A percentile compares a stretch with the other conserved stretches of the same genome.
Conservation (phyloP, 2,113 vertebrate species). For the Gracilinanus agilis region DNA sequence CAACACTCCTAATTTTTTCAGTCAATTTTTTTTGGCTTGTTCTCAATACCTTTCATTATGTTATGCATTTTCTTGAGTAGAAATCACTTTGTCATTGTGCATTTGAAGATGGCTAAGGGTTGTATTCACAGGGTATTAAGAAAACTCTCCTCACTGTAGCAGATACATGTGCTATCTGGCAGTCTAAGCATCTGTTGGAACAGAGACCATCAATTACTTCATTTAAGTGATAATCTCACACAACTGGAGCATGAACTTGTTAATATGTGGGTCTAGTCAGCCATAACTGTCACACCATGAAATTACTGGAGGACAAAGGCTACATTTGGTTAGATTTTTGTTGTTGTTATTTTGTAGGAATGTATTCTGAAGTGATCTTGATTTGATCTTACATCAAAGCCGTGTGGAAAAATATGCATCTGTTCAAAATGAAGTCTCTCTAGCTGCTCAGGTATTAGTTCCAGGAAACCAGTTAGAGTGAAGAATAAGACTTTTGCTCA, state of each 20-base stretch:
- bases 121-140: constrained; percentile 51
- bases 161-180: constrained; percentile 26
- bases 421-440: constrained; percentile 46
- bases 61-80: not conserved
- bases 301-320: constrained; percentile 59
- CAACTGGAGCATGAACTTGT: not conserved
- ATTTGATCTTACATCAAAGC: not conserved
- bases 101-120: constrained; percentile 46
- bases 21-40: not conserved
- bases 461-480: constrained; percentile 50
- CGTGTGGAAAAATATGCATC: not conserved
- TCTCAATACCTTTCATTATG: not conserved
- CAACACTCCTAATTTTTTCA: not conserved
- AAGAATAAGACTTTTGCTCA: not conserved
- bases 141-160: constrained; percentile 43
- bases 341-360: not conserved
- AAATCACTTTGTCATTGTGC: not conserved
- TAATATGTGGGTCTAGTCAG: not conserved
- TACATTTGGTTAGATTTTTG: not conserved
- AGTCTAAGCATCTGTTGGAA: constrained; percentile 41
- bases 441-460: not conserved
- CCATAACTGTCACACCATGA: constrained; percentile 26
- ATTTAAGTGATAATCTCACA: constrained; percentile 28
- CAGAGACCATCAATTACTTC: constrained; percentile 34
- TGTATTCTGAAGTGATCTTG: constrained; percentile 51